Base-by-base conservation (phyloP, 2,113 vertebrate genomes). In the Etheostoma spectabile region DNA sequence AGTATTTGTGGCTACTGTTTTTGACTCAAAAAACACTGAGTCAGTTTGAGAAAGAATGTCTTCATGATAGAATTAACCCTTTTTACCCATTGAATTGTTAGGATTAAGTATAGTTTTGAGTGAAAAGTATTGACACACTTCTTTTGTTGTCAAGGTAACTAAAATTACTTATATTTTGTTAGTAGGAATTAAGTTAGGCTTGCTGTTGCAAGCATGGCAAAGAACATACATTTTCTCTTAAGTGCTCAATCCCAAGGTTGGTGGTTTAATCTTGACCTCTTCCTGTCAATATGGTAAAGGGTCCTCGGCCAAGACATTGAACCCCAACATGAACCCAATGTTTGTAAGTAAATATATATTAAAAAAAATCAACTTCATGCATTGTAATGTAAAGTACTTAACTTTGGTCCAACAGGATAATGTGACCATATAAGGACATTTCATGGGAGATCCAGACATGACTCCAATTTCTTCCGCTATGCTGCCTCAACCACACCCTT, bases 381-480 rank as follows among this genome's bases (percentile, higher is more conserved):
- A 49, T 38, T 65, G 5, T 10, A 52, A 24, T 24, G 7, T 48
- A 22, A 4, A 30, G 3, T 45, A 19, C 11, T 73, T 62, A 4
- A 68, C 8, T 70, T 60, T 59, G 35, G 19, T 64, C 18, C 6
- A n/a, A 42, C 53, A 64, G 62, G 52, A 79, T 35, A 33, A 15
- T 35, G 2, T 68, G 21, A 53, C 60, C 42, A 80, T 52, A 62
- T n/a, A 3, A 22, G 56, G 53, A 52, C 19, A 59, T 53, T 66
- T 74, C n/a, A n/a, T 15, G 27, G 21, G 38, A 56, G 33, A 61
- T 70, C 60, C 46, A 85, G 85, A 85, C 84, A 75, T 92, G 85
- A 90, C 53, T 85, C 73, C 53, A 16, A 73, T 53, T 72, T 69
- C 72, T 56, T 81, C 61, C 51, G 51, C 38, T 15, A 13, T 46